Evolutionary conservation across 2,113 vertebrate genomes (phyloP), one percentile per base, ranked within the genome.

Genomic region (Ammodytes marinus): DNA sequence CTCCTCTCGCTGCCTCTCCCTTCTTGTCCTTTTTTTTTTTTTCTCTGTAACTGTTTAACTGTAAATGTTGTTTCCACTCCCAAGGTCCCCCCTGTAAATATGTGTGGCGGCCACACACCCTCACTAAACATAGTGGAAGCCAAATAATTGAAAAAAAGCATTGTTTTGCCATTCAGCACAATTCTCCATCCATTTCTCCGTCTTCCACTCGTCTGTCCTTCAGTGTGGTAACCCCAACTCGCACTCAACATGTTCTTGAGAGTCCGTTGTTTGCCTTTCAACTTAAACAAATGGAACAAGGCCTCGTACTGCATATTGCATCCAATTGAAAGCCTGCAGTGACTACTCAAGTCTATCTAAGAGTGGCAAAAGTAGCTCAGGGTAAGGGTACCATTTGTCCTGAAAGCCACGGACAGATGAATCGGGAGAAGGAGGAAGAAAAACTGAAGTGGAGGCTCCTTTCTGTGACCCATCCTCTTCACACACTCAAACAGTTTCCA

Each of bases 381-480:
- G 70, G 65, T 60, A 67, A 69, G 45, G 5, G 52, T n/a, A 37
- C 12, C 37, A 14, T 80, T 89, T 71, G 67, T 80, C 58, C 47
- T 39, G 53, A 55, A 67, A 86, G 66, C 45, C 43, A n/a, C 7
- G 19, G 61, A 88, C 55, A 71, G 50, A 58, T 12, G 58, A 17
- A 42, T 43, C 14, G 17, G 50, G 5, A 65, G 59, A 70, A 13
- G 53, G 59, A 54, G 63, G 43, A 42, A 55, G 37, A 70, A 74
- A 74, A 17, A 57, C 58, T 67, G 40, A 84, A 82, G 77, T 72
- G 70, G 66, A 79, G 55, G 66, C 59, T 69, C 69, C 27, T 82
- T 82, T 84, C 52, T 54, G 45, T 74, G 63, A 83, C 54, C 50
- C 59, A 43, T 66, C 82, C 80, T 68, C 76, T 88, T 84, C 64